Conservation (phyloP, 1,140 invertebrate species). For the Drosophila baimaii region DNA sequence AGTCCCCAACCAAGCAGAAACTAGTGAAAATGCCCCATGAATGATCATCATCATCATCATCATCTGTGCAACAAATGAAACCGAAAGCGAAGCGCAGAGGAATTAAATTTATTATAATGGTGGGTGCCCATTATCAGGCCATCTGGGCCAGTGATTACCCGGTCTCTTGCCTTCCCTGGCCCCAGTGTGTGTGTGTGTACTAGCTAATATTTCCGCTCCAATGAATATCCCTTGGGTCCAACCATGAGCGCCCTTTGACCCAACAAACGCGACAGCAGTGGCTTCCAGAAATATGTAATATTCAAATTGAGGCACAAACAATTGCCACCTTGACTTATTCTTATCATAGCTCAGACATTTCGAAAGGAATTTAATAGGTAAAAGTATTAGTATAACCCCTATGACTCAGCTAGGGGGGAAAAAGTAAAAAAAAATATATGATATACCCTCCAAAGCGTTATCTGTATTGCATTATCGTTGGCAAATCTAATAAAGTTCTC, state of each 20-base stretch:
- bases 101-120: conserved; percentile 51
- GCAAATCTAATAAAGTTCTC: neutral
- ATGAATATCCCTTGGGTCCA: conserved; percentile 16
- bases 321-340: conserved; percentile 6
- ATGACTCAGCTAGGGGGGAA: conserved; percentile 7
- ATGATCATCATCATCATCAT: too few relatives aligned
- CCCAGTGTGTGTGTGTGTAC: conserved; percentile 1
- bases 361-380: neutral
- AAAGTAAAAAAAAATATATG: neutral
- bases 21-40: conserved; percentile 54
- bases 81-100: conserved; percentile 40
- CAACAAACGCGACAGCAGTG: too few relatives aligned
- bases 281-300: neutral
- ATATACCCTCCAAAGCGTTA: conserved; percentile 1
- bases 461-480: conserved; percentile 9
- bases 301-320: neutral
- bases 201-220: conserved; percentile 53
- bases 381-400: neutral
- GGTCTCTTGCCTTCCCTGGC: neutral
- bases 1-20: conserved; percentile 7
- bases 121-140: conserved; percentile 44
- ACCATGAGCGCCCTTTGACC: neutral
- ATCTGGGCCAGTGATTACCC: conserved; percentile 21
- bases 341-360: neutral
- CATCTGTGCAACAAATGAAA: conserved; percentile 41